Conservation (phyloP, 2,888 invertebrate species). For the Drosophila falleni region DNA sequence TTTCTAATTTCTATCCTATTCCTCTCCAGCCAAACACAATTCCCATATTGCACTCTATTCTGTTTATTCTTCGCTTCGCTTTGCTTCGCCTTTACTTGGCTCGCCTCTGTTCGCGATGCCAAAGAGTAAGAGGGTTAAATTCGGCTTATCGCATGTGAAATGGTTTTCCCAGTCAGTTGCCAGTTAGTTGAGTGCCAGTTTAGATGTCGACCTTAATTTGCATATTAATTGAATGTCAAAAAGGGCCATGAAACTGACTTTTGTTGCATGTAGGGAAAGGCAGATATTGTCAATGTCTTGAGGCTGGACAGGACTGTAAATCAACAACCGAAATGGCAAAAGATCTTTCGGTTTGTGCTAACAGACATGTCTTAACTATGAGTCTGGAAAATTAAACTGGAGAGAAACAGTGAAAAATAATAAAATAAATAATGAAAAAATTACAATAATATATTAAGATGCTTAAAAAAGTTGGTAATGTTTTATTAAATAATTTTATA, state of each 20-base stretch:
- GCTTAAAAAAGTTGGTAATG: too few relatives aligned
- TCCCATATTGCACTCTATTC: constrained; percentile 18
- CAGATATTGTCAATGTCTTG: constrained; percentile 33
- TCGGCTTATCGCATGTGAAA: constrained; percentile 60
- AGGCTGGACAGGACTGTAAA: constrained; percentile 19
- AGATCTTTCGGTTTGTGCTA: neutral
- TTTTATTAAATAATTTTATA: too few relatives aligned
- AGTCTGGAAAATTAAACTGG: neutral
- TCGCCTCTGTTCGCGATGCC: constrained; percentile 27
- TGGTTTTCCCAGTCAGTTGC: constrained; percentile 24
- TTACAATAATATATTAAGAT: too few relatives aligned
- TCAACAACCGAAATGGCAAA: constrained; percentile 20
- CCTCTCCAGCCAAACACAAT: constrained; percentile 7
- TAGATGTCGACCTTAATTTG: constrained; percentile 60
- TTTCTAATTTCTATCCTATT: constrained; percentile 67
- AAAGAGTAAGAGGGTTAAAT: constrained; percentile 53
- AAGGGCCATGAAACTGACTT: constrained; percentile 47
- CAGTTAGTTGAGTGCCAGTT: constrained; percentile 22
- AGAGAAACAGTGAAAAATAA: neutral
- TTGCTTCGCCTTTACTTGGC: constrained; percentile 3
- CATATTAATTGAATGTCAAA: constrained; percentile 81
- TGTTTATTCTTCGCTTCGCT: constrained; percentile 50
- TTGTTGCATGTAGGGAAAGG: neutral
- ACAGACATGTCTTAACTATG: neutral
- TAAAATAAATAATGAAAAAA: too few relatives aligned